Evolutionary conservation across 2,113 vertebrate genomes (phyloP).

Genomic region (Todiramphus chloris): DNA sequence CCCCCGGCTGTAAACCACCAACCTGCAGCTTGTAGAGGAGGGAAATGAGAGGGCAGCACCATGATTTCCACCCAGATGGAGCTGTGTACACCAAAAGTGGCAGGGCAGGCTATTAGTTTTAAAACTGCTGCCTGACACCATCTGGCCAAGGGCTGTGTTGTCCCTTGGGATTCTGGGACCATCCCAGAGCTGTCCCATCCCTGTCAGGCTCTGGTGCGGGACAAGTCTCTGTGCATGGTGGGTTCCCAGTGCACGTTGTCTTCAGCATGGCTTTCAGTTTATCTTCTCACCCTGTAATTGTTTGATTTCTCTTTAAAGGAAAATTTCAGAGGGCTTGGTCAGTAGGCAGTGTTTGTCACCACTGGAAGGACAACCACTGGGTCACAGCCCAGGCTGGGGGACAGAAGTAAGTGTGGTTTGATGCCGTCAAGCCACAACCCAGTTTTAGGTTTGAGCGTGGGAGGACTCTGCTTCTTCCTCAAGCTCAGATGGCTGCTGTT

Average conservation of each 20-base stretch:
- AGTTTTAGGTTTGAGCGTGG: slow-evolving; percentile 22
- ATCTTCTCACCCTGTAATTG: background rate
- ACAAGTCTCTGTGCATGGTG: fast-evolving
- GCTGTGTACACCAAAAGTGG: background rate
- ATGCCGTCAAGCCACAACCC: background rate
- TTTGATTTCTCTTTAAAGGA: background rate
- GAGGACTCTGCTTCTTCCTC: background rate
- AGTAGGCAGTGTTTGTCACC: background rate
- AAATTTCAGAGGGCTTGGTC: background rate
- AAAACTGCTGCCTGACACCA: background rate
- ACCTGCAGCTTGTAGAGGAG: background rate
- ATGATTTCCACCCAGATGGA: background rate
- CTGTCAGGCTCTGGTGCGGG: fast-evolving
- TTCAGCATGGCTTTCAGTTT: background rate
- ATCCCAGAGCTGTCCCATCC: too few relatives aligned
- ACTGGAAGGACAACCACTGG: background rate
- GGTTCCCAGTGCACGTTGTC: background rate
- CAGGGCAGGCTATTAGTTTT: background rate
- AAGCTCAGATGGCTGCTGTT: slow-evolving; percentile 2
- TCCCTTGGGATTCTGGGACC: background rate
- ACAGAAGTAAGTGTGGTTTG: background rate
- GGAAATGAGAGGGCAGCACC: background rate
- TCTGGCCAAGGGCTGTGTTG: background rate
- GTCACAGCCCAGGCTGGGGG: background rate
- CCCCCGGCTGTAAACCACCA: background rate